Evolutionary conservation across 2,888 invertebrate species (phyloP).

Genomic region (Beris morrisii): DNA sequence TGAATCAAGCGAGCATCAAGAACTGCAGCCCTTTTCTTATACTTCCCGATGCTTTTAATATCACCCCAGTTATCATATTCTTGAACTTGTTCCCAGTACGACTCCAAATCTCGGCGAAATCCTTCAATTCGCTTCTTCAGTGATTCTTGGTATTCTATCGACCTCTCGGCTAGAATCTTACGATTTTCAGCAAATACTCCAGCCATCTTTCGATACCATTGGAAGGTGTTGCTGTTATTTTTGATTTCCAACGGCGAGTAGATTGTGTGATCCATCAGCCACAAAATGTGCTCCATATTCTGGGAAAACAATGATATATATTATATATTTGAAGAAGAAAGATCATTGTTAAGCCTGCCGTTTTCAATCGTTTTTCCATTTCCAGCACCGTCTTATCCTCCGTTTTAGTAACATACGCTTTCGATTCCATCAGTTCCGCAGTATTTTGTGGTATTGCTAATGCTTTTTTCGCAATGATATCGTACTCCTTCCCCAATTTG

Average conservation of each 20-base stretch:
- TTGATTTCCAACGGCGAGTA: constrained; percentile 85
- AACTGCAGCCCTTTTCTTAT: constrained; percentile 77
- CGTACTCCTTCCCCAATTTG: constrained; percentile 83
- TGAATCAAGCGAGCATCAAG: constrained; percentile 67
- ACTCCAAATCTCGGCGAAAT: constrained; percentile 79
- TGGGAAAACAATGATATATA: constrained; percentile 26
- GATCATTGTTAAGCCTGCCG: constrained; percentile 50
- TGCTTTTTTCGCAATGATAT: constrained; percentile 75
- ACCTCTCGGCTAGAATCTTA: constrained; percentile 77
- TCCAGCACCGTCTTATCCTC: constrained; percentile 69
- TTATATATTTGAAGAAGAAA: neutral
- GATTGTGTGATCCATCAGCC: constrained; percentile 79
- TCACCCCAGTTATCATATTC: constrained; percentile 89
- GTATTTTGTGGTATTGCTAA: constrained; percentile 81
- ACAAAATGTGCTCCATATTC: constrained; percentile 72
- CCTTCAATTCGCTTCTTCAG: constrained; percentile 77
- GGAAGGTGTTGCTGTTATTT: constrained; percentile 83
- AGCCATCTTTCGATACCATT: constrained; percentile 83
- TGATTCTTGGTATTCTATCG: constrained; percentile 80
- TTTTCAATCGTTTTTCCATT: constrained; percentile 75
- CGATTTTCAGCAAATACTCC: constrained; percentile 82
- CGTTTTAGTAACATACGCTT: constrained; percentile 73
- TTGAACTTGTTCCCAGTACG: constrained; percentile 77
- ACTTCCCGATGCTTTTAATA: constrained; percentile 77
- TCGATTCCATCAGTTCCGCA: constrained; percentile 80